Base-by-base conservation (phyloP, 2,113 vertebrate genomes). In the Malurus alboscapulatus region DNA sequence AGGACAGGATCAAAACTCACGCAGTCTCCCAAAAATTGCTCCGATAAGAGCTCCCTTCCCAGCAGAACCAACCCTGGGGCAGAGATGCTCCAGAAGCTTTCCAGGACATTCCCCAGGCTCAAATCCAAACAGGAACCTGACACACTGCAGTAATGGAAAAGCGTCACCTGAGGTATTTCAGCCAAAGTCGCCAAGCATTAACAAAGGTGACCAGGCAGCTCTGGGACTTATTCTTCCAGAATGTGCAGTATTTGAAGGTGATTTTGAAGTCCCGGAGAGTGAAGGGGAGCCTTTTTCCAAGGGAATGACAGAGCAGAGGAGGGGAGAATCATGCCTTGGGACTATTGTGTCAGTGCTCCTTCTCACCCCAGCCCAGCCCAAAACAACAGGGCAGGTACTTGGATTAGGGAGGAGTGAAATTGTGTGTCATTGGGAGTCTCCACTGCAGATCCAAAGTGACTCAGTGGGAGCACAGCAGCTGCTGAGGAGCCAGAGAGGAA, bases 61-160 rank as follows among this genome's bases (percentile, higher is more conserved):
- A 75, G 89, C 61, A 88, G 59, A 69, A 69, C 67, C 0, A 1
- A 17, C 63, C 40, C 53, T 0, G 1, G 1, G 61, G 68, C 72
- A 91, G 59, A 79, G 91, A 74, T 59, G 73, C 65, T 92, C 40
- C 65, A 2, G 3, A 30, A 0, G 7, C 38, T 63, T 86, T 53
- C 81, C 87, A 91, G 87, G 77, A 83, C n/a, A 18, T 59, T 86
- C 80, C 73, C 84, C 61, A 71, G 0, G 0, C 40, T 75, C 67
- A 53, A 19, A 92, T 79, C 81, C 89, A 71, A 89, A 55, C 36
- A 82, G 66, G 87, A 95, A 92, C 40, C 61, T 58, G 57, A 48
- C 38, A 48, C 1, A 0, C 80, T 67, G 77, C 59, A 73, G 36
- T 25, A 88, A 74, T 13, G 76, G 83, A 74, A 90, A 88, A 77